phyloP scores from a whole-genome alignment of 2,797 vertebrate species.

The Phoeniculus purpureus region DNA sequence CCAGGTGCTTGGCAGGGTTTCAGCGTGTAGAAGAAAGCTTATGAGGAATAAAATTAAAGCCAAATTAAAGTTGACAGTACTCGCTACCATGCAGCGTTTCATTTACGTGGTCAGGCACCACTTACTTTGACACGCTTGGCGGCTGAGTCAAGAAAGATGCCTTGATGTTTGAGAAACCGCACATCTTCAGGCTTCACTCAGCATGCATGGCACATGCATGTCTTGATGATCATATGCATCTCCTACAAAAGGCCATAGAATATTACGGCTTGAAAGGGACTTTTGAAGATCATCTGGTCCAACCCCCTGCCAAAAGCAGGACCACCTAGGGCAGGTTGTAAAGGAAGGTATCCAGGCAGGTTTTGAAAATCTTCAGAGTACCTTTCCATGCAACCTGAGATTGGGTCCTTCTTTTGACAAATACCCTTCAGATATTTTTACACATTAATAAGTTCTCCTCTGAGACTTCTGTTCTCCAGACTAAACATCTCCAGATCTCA shows the following conservation, averaged over 20 bases:
- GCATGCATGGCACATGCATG: background rate
- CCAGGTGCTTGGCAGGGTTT: background rate
- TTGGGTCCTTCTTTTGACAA: too few relatives aligned
- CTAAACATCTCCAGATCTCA: too few relatives aligned
- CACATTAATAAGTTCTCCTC: too few relatives aligned
- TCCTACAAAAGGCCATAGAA: background rate
- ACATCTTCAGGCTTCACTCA: background rate
- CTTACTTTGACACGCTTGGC: background rate
- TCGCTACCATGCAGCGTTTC: background rate
- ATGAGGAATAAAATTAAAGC: background rate
- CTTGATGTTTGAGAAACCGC: fast-evolving
- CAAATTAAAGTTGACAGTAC: background rate
- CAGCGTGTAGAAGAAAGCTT: background rate
- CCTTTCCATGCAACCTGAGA: too few relatives aligned
- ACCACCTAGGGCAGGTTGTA: too few relatives aligned
- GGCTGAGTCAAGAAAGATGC: background rate
- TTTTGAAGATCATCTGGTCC: too few relatives aligned
- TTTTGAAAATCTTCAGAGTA: too few relatives aligned
- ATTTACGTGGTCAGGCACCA: background rate
- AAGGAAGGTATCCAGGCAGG: too few relatives aligned
- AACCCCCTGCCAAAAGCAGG: too few relatives aligned
- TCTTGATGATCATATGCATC: background rate
- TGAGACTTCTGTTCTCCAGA: too few relatives aligned
- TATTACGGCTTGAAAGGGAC: too few relatives aligned
- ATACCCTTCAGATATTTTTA: too few relatives aligned